A percentile compares a stretch with the other conserved stretches of the same genome.
phyloP scores from a whole-genome alignment of 2,888 invertebrate genomes.

The Timema podura region DNA sequence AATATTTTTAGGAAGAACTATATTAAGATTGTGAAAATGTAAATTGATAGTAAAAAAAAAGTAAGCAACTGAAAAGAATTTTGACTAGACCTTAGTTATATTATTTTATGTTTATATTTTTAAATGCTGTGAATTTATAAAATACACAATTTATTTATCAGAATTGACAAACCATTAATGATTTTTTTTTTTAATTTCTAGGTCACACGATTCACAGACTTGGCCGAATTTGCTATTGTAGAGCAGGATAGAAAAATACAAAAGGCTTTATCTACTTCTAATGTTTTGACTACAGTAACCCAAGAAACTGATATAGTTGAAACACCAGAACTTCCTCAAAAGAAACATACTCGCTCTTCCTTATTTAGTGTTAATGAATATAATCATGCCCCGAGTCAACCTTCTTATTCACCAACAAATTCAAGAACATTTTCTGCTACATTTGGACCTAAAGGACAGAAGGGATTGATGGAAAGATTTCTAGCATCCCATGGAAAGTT shows the following conservation, averaged over 20 bases:
- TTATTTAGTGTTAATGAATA: no score
- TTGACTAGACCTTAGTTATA: no score
- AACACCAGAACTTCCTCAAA: neutral
- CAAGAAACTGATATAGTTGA: neutral
- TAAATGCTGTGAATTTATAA: no score
- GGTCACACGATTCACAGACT: constrained; percentile 34
- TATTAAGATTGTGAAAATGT: no score
- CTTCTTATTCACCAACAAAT: neutral
- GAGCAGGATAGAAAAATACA: constrained; percentile 28
- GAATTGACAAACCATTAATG: no score
- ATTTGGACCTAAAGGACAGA: constrained; percentile 67
- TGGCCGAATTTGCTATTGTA: constrained; percentile 32
- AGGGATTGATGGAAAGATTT: constrained; percentile 82
- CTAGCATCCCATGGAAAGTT: constrained; percentile 71
- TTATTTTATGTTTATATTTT: no score
- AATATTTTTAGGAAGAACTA: no score
- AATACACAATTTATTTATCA: no score
- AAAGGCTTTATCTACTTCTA: constrained; percentile 29
- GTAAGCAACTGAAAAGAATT: no score
- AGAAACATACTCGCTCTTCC: neutral
- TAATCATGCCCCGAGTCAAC: no score
- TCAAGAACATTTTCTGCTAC: constrained; percentile 44
- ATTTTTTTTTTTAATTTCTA: constrained; percentile 18
- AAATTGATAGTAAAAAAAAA: no score
- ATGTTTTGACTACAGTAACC: constrained; percentile 21